Percentiles rank a stretch among this genome's conserved stretches.
These are phyloP conservation scores for Drosophila ogumai DNA, from an alignment of 1,140 invertebrate species.

Conservation along the genomic window DNA sequence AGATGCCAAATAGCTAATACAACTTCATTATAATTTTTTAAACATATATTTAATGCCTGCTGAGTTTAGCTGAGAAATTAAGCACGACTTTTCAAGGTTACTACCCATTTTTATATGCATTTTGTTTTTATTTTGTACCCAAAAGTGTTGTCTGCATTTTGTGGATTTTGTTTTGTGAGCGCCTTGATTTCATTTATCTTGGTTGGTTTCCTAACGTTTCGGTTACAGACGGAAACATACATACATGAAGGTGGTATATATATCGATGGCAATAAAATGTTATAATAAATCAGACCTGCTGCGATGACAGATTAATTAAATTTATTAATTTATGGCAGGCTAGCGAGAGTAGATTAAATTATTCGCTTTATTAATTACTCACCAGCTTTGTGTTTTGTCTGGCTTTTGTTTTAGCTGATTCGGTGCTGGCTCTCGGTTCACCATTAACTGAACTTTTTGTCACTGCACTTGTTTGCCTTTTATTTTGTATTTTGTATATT, in stretches of 20 bases:
- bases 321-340: constrained; percentile 49
- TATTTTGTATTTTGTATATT: constrained; percentile 6
- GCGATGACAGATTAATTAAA: constrained; percentile 46
- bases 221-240: constrained; percentile 35
- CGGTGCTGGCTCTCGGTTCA: not conserved
- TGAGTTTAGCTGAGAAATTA: constrained; percentile 76
- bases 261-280: constrained; percentile 35
- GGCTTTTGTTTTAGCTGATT: not conserved
- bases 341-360: constrained; percentile 31
- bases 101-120: constrained; percentile 38
- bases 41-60: constrained; percentile 79
- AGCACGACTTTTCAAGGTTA: constrained; percentile 79
- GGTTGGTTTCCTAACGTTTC: constrained; percentile 48
- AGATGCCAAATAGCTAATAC: constrained; percentile 7
- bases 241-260: constrained; percentile 5
- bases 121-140: constrained; percentile 44
- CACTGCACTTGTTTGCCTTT: constrained; percentile 35
- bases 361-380: constrained; percentile 60
- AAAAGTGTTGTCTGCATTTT: constrained; percentile 58
- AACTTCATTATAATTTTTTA: constrained; percentile 77
- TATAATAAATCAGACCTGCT: constrained; percentile 65
- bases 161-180: constrained; percentile 61
- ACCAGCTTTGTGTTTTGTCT: constrained; percentile 44
- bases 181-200: constrained; percentile 66
- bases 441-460: constrained; percentile 40